phyloP scores from a whole-genome alignment of 1,140 invertebrate species.

The Ctenoplectra terminalis region DNA sequence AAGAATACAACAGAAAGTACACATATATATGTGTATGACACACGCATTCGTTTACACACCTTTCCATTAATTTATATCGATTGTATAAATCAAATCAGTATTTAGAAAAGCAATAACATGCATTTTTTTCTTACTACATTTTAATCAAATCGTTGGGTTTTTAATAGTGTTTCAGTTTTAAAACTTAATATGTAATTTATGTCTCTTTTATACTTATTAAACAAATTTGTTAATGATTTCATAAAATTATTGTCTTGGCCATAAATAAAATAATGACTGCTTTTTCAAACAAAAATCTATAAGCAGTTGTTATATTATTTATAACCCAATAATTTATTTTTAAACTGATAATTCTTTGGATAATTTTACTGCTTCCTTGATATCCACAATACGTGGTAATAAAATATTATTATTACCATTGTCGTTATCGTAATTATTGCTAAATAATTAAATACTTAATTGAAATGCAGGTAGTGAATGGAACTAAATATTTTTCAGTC shows the following conservation, averaged over 20 bases:
- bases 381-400: background rate
- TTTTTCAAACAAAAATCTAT: background rate
- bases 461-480: slow-evolving; percentile 15
- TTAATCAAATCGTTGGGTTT: background rate
- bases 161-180: background rate
- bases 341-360: slow-evolving; percentile 4
- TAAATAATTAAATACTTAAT: slow-evolving; percentile 33
- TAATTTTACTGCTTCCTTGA: slow-evolving; percentile 12
- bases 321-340: background rate
- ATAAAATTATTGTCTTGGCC: background rate
- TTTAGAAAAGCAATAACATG: slow-evolving; percentile 20
- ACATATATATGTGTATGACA: slow-evolving; percentile 31
- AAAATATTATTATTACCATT: slow-evolving; percentile 2
- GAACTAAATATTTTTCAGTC: background rate
- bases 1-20: slow-evolving; percentile 48
- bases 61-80: slow-evolving; percentile 11
- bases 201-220: background rate
- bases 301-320: slow-evolving; percentile 17
- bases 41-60: slow-evolving; percentile 30
- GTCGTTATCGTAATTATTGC: background rate
- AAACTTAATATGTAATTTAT: background rate
- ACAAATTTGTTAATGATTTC: slow-evolving; percentile 10
- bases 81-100: background rate
- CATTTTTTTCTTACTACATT: background rate
- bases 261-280: slow-evolving; percentile 27